Conservation (phyloP, 2,888 invertebrate genomes). For the Steinernema scapterisci region DNA sequence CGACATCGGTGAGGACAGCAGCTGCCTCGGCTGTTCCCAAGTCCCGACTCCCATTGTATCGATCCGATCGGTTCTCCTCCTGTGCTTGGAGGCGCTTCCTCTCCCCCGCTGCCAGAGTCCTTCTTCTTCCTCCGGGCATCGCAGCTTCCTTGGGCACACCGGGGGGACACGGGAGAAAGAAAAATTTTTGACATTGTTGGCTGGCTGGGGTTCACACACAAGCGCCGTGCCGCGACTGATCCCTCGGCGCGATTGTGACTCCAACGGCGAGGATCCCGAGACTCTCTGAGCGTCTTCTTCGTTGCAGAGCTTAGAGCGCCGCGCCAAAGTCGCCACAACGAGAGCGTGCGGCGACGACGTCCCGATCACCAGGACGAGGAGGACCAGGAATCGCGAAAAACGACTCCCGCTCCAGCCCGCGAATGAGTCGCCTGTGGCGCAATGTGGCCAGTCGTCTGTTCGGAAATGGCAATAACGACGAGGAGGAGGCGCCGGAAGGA, state of each 20-base stretch:
- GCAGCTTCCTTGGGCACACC: no score
- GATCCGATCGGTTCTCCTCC: neutral
- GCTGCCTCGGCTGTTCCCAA: conserved; percentile 1
- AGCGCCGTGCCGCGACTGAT: neutral
- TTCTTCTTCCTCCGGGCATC: no score
- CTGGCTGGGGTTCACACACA: conserved; percentile 21
- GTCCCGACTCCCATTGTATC: conserved; percentile 25
- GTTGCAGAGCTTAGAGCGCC: no score
- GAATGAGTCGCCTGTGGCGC: conserved; percentile 32
- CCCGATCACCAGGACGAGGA: no score
- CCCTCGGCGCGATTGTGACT: neutral
- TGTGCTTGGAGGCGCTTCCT: no score
- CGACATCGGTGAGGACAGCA: conserved; percentile 10
- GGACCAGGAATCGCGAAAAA: no score
- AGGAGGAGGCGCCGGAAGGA: neutral
- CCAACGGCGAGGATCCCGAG: neutral
- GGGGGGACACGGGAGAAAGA: neutral
- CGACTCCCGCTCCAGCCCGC: neutral
- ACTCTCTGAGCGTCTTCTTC: no score
- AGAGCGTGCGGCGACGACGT: no score
- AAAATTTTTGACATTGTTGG: conserved; percentile 31
- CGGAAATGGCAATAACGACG: neutral
- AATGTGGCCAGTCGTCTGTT: conserved; percentile 28
- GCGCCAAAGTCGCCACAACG: no score
- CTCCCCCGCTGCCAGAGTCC: neutral